Percentiles rank a stretch among this genome's conserved stretches.
These are phyloP conservation scores for Parapristionchus giblindavisi DNA, from an alignment of 2,888 invertebrate genomes.

Conservation along the genomic window DNA sequence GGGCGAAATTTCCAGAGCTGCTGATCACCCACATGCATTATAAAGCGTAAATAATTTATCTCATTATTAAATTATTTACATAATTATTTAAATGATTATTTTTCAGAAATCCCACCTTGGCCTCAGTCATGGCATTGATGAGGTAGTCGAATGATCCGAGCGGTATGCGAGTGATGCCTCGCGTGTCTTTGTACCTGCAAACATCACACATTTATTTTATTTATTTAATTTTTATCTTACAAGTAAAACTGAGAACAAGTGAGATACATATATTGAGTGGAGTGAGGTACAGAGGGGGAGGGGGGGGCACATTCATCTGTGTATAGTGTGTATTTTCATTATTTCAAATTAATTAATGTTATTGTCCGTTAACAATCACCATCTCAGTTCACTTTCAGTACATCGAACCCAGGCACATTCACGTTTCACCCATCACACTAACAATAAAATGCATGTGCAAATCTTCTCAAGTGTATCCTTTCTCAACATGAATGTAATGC, in stretches of 20 bases:
- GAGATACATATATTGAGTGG: not conserved
- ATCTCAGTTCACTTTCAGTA: no score
- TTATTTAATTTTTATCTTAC: not conserved
- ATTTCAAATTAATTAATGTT: no score
- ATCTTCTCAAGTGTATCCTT: no score
- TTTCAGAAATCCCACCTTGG: slow-evolving; percentile 16
- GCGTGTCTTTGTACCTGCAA: slow-evolving; percentile 30
- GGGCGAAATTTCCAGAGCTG: no score
- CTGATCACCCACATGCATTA: no score
- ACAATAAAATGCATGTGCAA: not conserved
- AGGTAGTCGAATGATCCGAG: slow-evolving; percentile 34
- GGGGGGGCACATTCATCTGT: no score
- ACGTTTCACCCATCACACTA: not conserved
- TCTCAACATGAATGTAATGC: not conserved
- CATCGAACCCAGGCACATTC: no score
- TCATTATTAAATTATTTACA: no score
- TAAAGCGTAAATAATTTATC: no score
- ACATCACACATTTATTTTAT: not conserved
- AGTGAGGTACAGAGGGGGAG: not conserved
- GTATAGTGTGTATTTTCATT: no score
- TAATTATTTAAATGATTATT: not conserved
- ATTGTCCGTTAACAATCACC: no score
- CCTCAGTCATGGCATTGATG: slow-evolving; percentile 22
- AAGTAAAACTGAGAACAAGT: no score
- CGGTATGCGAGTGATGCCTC: slow-evolving; percentile 18